Evolutionary conservation across 2,113 vertebrate species (phyloP).

Genomic region (Coturnix japonica): DNA sequence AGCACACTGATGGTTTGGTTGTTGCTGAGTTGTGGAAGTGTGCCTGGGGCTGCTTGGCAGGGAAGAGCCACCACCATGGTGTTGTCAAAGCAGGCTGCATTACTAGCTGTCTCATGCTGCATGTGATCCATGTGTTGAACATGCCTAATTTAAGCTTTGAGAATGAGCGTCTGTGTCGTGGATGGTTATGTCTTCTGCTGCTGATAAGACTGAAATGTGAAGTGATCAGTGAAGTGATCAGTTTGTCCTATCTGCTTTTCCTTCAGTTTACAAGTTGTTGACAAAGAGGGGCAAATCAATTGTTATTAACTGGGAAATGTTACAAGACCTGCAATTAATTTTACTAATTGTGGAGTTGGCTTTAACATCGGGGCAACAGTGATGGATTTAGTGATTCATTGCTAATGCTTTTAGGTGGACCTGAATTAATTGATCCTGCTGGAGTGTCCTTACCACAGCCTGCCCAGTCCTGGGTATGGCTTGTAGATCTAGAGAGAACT

Average conservation of each 20-base stretch:
- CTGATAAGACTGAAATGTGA: neutral
- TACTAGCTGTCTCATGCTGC: too few species aligned
- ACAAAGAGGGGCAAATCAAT: neutral
- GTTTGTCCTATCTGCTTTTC: neutral
- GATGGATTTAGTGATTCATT: neutral
- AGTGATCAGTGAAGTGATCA: accelerated
- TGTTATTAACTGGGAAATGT: neutral
- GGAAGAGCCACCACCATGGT: too few species aligned
- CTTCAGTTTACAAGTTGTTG: neutral
- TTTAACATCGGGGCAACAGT: neutral
- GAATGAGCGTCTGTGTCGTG: neutral
- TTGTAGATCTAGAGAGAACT: constrained; percentile 95
- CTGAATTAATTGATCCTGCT: constrained; percentile 87
- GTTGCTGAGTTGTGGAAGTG: too few species aligned
- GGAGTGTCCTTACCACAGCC: constrained; percentile 83
- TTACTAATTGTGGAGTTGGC: neutral
- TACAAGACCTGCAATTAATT: neutral
- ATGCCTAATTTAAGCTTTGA: neutral
- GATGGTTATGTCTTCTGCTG: neutral
- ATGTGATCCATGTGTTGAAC: too few species aligned
- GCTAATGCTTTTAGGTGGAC: constrained; percentile 77
- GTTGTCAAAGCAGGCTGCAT: too few species aligned
- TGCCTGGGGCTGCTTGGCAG: too few species aligned
- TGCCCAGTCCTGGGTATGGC: constrained; percentile 94
- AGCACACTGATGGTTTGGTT: too few species aligned